phyloP scores from a whole-genome alignment of 2,888 invertebrate species.

The Pandemis heparana region DNA sequence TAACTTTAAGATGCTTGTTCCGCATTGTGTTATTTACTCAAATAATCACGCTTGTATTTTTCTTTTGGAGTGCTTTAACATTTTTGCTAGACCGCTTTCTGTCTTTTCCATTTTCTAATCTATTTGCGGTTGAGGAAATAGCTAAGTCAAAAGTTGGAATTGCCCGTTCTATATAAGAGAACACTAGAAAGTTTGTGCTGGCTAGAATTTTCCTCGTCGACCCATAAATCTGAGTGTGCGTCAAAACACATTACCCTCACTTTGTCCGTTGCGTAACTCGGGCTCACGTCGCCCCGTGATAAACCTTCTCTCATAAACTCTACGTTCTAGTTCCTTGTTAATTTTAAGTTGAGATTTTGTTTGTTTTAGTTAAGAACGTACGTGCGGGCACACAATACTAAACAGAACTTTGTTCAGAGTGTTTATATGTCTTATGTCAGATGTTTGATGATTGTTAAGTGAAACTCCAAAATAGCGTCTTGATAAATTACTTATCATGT shows the following conservation, averaged over 20 bases:
- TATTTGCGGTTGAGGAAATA: constrained; percentile 2
- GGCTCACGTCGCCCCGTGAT: constrained; percentile 28
- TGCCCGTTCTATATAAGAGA: constrained; percentile 17
- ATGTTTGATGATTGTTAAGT: neutral
- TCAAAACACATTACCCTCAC: constrained; percentile 57
- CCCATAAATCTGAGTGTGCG: constrained; percentile 44
- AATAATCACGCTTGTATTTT: neutral
- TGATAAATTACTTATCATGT: no score
- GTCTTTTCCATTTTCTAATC: constrained; percentile 12
- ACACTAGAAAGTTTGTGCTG: constrained; percentile 25
- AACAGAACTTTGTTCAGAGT: neutral
- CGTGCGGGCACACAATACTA: constrained; percentile 16
- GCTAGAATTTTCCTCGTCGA: constrained; percentile 40
- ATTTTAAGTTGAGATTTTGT: constrained; percentile 42
- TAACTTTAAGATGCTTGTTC: no score
- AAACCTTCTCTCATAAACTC: constrained; percentile 39
- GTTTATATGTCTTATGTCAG: neutral
- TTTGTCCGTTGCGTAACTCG: constrained; percentile 50
- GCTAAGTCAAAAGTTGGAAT: constrained; percentile 9
- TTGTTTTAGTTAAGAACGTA: constrained; percentile 32
- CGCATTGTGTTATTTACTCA: no score
- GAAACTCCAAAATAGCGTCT: no score
- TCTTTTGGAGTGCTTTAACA: neutral
- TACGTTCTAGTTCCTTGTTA: constrained; percentile 39
- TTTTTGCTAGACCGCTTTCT: neutral